Percentiles rank a stretch among this genome's conserved stretches.
phyloP scores from a whole-genome alignment of 2,113 vertebrate genomes.

The Otus sunia region DNA sequence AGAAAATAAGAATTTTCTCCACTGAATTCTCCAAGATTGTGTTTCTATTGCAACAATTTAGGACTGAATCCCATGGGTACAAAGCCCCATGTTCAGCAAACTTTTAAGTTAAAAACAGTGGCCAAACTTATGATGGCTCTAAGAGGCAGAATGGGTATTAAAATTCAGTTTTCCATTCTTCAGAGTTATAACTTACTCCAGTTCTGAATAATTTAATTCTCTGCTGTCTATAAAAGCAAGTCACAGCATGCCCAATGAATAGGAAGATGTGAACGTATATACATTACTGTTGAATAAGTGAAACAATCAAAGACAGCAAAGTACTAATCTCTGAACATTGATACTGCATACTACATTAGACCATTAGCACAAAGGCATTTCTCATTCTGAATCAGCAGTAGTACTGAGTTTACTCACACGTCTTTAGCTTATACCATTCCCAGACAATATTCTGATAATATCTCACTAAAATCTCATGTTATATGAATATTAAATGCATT shows the following conservation, averaged over 20 bases:
- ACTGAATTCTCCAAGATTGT: background rate
- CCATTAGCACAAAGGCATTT: background rate
- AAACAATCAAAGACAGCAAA: background rate
- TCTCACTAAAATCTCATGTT: background rate
- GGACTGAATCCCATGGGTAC: background rate
- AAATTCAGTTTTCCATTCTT: background rate
- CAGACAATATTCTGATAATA: background rate
- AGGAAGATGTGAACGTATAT: background rate
- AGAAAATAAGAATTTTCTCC: background rate
- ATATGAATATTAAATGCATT: background rate
- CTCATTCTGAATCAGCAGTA: background rate
- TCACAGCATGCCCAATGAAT: background rate
- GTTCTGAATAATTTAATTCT: background rate
- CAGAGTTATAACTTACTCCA: background rate
- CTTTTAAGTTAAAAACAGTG: background rate
- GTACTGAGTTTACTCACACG: background rate
- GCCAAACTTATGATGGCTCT: background rate
- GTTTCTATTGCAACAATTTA: background rate
- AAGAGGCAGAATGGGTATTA: background rate
- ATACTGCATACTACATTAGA: rapidly evolving
- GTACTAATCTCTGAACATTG: background rate
- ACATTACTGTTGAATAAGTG: background rate
- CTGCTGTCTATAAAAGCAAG: background rate
- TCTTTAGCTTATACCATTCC: background rate
- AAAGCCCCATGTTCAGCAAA: background rate